Base-by-base conservation (phyloP, 1,140 invertebrate genomes). In the Musca vetustissima region DNA sequence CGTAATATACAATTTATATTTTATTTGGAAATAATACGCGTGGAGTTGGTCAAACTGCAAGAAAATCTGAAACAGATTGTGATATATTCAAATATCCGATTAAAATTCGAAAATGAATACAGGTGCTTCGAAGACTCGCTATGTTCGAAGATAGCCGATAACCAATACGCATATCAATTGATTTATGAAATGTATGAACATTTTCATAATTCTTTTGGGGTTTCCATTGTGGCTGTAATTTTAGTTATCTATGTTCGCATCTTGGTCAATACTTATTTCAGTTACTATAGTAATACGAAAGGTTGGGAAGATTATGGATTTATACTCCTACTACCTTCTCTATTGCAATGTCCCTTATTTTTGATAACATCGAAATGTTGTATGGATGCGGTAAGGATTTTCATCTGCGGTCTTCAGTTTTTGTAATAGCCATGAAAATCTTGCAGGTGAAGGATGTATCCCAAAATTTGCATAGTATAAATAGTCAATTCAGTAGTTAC, bases 1-100 rank as follows among this genome's bases (percentile, higher is more conserved):
- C 71, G 77, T 0, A 80, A 78, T 25, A 70, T 71, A 9, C 76
- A 79, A 55, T 79, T 78, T 22, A 53, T 80, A 7, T 66, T 81
- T 7, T 73, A 80, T 57, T 19, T 81, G 66, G 75, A 78, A 52
- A 49, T 80, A n/a, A 43, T 81, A 49, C 68, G 75, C 0, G 66
- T 76, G 59, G 73, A 81, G 14, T 55, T 79, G 48, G 17, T 48
- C 7, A 71, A 76, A 17, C 25, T 80, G 0, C 22, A 67, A 3
- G 79, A 80, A n/a, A 32, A 32, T 0, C 61, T 78, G 7, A 67
- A 80, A 9, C 36, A 43, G 13, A 43, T 43, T 43, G 36, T 69
- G 2, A 77, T 78, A 15, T 81, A 80, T 67, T 74, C 77, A 8
- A 25, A 24, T 13, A 19, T 81, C 79, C 22, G 75, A 74, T 25